These are phyloP conservation scores for Hystrix brachyura DNA, from an alignment of 2,113 vertebrate genomes.

Conservation along the genomic window DNA sequence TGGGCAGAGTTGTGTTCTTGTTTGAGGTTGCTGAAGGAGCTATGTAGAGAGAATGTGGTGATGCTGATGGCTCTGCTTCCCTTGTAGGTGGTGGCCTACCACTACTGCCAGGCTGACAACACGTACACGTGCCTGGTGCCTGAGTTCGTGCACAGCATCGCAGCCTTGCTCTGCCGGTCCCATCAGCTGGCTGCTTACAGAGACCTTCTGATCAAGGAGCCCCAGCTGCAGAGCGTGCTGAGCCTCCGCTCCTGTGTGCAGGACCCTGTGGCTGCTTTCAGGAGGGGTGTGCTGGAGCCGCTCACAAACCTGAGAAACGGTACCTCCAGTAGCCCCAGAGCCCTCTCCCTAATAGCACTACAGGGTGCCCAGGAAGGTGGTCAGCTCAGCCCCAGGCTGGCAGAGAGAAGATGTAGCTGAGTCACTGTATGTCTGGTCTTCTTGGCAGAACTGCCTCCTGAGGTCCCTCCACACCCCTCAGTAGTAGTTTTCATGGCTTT, in stretches of 20 bases:
- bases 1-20: fast-evolving
- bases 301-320: constrained; percentile 93
- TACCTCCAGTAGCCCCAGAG: constrained; percentile 78
- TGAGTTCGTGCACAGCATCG: constrained; percentile 97
- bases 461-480: too few species aligned
- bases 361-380: neutral
- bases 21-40: neutral
- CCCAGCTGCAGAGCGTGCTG: constrained; percentile 96
- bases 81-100: constrained; percentile 96
- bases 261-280: constrained; percentile 95
- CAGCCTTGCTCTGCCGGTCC: constrained; percentile 95
- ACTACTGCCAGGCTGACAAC: constrained; percentile 99
- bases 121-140: constrained; percentile 98
- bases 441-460: neutral
- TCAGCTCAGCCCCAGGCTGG: neutral
- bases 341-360: neutral
- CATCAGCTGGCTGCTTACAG: constrained; percentile 93
- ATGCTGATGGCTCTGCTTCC: neutral
- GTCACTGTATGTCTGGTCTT: neutral
- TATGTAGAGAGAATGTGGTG: neutral
- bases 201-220: constrained; percentile 94
- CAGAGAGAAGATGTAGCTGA: neutral
- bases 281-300: constrained; percentile 95
- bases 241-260: constrained; percentile 98
- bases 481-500: neutral